Evolutionary conservation across 2,888 invertebrate genomes (phyloP).

Genomic region (Holacanthella duospinosa): DNA sequence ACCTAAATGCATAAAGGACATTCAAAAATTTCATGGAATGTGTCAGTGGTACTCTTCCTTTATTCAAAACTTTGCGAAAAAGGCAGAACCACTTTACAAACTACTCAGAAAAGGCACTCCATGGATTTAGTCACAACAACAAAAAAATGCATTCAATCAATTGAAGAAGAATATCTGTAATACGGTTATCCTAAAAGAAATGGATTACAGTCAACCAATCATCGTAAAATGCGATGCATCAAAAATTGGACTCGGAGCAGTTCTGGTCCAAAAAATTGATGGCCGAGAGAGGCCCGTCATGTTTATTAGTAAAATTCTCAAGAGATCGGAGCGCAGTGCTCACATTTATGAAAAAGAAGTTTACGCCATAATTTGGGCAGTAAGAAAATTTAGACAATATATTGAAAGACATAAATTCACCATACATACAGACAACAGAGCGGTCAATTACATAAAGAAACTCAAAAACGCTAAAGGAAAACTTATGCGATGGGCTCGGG

Average conservation of each 20-base stretch:
- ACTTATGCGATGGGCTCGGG: conserved; percentile 16
- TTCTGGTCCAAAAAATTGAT: conserved; percentile 8
- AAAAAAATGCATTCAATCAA: conserved; percentile 17
- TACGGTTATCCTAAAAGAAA: conserved; percentile 9
- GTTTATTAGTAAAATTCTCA: conserved; percentile 16
- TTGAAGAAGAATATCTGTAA: conserved; percentile 12
- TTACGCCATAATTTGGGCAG: conserved; percentile 18
- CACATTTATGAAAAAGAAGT: conserved; percentile 19
- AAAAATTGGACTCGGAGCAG: conserved; percentile 19
- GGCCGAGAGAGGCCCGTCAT: conserved; percentile 14
- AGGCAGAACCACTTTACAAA: conserved; percentile 30
- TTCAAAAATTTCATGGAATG: conserved; percentile 22
- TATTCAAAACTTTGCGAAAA: conserved; percentile 27
- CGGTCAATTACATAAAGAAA: conserved; percentile 14
- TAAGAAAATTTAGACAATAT: conserved; percentile 16
- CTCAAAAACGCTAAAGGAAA: conserved; percentile 14
- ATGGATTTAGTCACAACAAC: conserved; percentile 15
- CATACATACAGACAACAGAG: conserved; percentile 24
- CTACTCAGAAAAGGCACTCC: conserved; percentile 12
- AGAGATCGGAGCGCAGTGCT: conserved; percentile 9
- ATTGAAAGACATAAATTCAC: conserved; percentile 16
- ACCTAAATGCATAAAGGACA: conserved; percentile 15
- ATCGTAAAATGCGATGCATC: conserved; percentile 18
- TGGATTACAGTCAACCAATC: conserved; percentile 20
- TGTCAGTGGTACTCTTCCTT: conserved; percentile 31